Base-by-base conservation (phyloP, 92 coral and sea anemone species). In the Chrysogorgia sp. region DNA sequence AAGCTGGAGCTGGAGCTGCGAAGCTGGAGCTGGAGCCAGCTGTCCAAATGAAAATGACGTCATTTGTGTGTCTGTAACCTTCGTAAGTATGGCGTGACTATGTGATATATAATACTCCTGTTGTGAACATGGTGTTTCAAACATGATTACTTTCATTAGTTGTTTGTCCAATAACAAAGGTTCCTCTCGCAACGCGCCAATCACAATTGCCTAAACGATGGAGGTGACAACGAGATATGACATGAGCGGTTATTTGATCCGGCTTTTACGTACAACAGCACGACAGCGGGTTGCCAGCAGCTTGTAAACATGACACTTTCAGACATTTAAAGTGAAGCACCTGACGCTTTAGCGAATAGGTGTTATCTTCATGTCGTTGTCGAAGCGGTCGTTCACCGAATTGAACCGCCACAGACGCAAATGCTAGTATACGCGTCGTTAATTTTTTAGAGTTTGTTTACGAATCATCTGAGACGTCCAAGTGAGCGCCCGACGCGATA, bases 201-300 rank as follows among this genome's bases (percentile, higher is more conserved):
- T 72, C 65, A 72, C 79, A 72, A 37, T 40, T n/a, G 45, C 8
- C 8, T 33, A 29, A 53, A 17, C 55, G 79, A 72, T 55, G 40
- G 33, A 55, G 33, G 48, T 34, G 65, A n/a, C 28, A 56, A 53
- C 2, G 25, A 31, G 65, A 50, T 72, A 20, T 72, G 65, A 72
- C 79, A 56, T 52, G 55, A 20, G 63, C 34, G 22, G 79, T 72
- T 72, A 72, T 55, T 55, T 53, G 79, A 72, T 72, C 59, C 59
- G 40, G 14, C 66, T 13, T 31, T 29, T 55, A 1, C 28, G 3
- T 3, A 23, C 34, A 19, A 56, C 50, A 40, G 31, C 15, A 10
- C 50, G 59, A 28, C 22, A 31, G 56, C 41, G 25, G 17, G 34
- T 9, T 25, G 35, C 0, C 33, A 29, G 6, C 58, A 29, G 29